Evolutionary conservation across 2,888 invertebrate genomes (phyloP), one percentile per base, ranked within the genome.

Genomic region (Asteroscopus sphinx): DNA sequence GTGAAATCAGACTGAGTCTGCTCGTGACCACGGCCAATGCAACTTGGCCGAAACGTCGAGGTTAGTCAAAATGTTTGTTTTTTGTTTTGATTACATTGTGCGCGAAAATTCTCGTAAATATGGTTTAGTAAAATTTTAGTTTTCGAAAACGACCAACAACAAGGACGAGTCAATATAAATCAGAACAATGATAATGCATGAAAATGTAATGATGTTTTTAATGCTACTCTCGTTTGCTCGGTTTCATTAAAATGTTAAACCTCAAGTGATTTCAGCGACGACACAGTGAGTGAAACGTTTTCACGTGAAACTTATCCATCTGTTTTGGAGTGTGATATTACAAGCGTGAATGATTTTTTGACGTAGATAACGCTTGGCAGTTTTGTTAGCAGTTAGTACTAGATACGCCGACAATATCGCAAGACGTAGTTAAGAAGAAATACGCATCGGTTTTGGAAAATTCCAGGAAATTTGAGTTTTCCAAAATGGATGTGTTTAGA

Each of bases 341-440:
- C 71, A 39, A 69, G 60, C 62, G 70, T 75, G 74, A 68, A 47
- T 40, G 37, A 71, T 64, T 53, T 57, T 64, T 66, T 62, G 13
- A 57, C 12, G 54, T 76, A 77, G 77, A 39, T 36, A 21, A 55
- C 32, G 77, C 76, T 77, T 77, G 25, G 65, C 66, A 62, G 53
- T 74, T 60, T 37, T 66, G 70, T 74, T 70, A 53, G 72, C 64
- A 73, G 70, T 76, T 88, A 89, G 84, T 73, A 79, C 69, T 89
- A 88, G 82, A 78, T 82, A 88, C 80, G 85, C 88, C 81, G 93
- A 93, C 93, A 93, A 93, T 93, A 93, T 91, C 81, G 88, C 88
- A 79, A 85, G 74, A 73, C 80, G 57, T 85, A 82, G 74, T 73
- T 83, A 82, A 83, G 72, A 68, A 45, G 53, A 51, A 57, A 48